Evolutionary conservation across 2,797 vertebrate genomes (phyloP).

Genomic region (Myiothlypis chrysogaster): DNA sequence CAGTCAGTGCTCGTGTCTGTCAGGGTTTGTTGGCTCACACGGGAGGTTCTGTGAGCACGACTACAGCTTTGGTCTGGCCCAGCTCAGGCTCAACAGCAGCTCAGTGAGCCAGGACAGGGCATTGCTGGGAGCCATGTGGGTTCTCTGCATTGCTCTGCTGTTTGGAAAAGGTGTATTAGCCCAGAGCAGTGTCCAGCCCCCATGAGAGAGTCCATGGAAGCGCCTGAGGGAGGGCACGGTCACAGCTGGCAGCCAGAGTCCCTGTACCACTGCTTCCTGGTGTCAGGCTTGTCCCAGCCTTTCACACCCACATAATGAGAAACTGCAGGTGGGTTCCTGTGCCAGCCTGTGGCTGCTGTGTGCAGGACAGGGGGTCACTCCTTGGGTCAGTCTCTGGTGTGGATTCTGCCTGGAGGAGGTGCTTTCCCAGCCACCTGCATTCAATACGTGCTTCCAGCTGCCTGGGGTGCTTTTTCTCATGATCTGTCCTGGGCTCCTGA

Average conservation of each 20-base stretch:
- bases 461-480: neutral
- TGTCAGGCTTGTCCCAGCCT: neutral
- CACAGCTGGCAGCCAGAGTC: neutral
- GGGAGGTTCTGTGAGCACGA: neutral
- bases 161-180: neutral
- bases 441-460: neutral
- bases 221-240: neutral
- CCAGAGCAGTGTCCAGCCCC: neutral
- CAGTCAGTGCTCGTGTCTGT: neutral
- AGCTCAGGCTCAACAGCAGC: neutral
- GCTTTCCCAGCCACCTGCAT: neutral
- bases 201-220: neutral
- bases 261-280: neutral
- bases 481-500: neutral
- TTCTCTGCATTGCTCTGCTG: neutral
- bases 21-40: neutral
- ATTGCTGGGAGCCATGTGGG: accelerated
- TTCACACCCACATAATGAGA: neutral
- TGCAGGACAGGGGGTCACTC: neutral
- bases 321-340: neutral
- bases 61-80: neutral
- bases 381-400: neutral
- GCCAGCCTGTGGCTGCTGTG: neutral
- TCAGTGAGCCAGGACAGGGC: neutral
- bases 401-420: neutral